Conservation (phyloP, 2,113 vertebrate species). For the Tylochromis polylepis region DNA sequence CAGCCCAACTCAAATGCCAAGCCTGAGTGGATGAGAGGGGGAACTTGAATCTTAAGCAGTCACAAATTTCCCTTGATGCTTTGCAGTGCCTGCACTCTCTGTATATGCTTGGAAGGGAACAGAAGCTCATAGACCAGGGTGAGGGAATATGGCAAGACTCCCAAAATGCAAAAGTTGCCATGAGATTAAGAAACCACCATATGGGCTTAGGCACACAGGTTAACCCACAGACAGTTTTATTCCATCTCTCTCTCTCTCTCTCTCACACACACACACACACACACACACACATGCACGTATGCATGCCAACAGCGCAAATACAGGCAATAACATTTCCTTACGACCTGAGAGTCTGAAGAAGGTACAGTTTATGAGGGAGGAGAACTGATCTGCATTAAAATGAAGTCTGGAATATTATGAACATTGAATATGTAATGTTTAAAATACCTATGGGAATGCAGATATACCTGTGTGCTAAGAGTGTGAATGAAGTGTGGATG, state of each 20-base stretch:
- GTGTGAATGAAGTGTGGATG: neutral
- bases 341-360: neutral
- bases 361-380: neutral
- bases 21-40: neutral
- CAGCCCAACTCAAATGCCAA: constrained; percentile 28
- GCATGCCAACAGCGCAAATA: neutral
- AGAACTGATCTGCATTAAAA: constrained; percentile 16
- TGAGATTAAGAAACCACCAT: constrained; percentile 16
- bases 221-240: neutral
- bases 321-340: neutral
- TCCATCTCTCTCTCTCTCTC: neutral
- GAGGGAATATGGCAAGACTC: constrained; percentile 1
- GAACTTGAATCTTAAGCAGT: constrained; percentile 17
- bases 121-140: neutral
- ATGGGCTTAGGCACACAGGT: neutral
- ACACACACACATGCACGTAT: neutral
- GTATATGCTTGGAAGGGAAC: neutral
- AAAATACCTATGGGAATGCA: constrained; percentile 14
- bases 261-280: neutral
- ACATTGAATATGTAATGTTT: neutral
- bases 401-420: constrained; percentile 7
- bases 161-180: neutral
- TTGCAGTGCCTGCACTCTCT: neutral
- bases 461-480: neutral
- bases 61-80: constrained; percentile 27